A percentile compares a stretch with the other conserved stretches of the same genome.
These are phyloP conservation scores for Erythrolamprus reginae DNA, from an alignment of 2,113 vertebrate genomes.

Conservation along the genomic window DNA sequence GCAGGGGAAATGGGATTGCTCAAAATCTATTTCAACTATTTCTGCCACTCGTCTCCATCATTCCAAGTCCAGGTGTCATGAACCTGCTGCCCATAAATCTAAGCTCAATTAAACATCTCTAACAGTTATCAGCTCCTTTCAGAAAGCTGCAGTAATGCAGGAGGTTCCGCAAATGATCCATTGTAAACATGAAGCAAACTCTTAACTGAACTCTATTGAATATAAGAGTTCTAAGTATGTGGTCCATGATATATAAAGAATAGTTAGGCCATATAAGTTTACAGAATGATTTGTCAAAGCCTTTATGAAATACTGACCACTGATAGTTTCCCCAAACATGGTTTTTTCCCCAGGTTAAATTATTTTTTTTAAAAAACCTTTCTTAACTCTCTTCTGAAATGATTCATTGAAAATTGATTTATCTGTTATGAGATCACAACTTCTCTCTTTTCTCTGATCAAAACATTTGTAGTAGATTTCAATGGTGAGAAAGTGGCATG, in stretches of 20 bases:
- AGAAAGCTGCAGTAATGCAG: conserved; percentile 27
- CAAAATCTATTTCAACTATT: conserved; percentile 6
- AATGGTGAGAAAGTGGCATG: not conserved
- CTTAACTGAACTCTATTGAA: conserved; percentile 32
- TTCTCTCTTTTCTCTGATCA: not conserved
- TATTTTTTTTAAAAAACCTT: not conserved
- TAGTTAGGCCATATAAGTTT: not conserved
- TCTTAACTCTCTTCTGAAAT: not conserved
- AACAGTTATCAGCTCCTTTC: conserved; percentile 24
- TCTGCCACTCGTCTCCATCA: conserved; percentile 32
- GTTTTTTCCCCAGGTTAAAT: not conserved
- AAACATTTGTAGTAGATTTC: not conserved
- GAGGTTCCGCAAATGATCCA: conserved; percentile 19
- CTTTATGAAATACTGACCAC: not conserved
- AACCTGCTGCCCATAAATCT: conserved; percentile 17
- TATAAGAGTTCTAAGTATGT: conserved; percentile 17
- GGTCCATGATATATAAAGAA: not conserved
- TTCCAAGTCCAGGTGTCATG: conserved; percentile 34
- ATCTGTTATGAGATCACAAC: not conserved
- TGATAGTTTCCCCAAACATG: not conserved
- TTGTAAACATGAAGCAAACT: not conserved
- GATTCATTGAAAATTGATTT: not conserved
- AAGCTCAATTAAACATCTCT: conserved; percentile 29
- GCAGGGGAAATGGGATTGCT: not conserved
- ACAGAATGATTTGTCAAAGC: not conserved